Percentiles rank a stretch among this genome's conserved stretches.
These are phyloP conservation scores for Myrmecobius fasciatus DNA, from an alignment of 2,113 vertebrate species.

Conservation along the genomic window DNA sequence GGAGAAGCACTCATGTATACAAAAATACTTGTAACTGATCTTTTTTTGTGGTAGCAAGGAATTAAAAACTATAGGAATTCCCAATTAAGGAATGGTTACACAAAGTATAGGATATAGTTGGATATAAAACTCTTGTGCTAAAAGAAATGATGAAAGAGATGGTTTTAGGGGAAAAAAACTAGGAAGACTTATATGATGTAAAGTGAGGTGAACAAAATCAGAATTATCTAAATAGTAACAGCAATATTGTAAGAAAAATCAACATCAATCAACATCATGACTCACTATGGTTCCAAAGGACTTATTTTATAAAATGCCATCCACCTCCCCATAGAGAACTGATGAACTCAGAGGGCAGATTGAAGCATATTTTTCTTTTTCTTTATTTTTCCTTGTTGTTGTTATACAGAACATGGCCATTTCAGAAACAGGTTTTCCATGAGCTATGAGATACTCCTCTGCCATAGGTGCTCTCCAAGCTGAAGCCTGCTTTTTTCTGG, in stretches of 20 bases:
- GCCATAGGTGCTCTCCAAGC: not conserved
- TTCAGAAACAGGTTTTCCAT: not conserved
- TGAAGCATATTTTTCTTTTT: not conserved
- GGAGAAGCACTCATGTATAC: not conserved
- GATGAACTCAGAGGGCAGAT: not conserved
- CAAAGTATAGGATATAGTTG: not conserved
- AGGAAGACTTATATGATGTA: not conserved
- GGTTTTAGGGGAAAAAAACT: not conserved
- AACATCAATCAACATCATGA: not conserved
- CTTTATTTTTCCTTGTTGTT: not conserved
- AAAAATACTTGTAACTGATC: not conserved
- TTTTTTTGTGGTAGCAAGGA: too few relatives aligned
- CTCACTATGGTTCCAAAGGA: not conserved
- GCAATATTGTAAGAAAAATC: not conserved
- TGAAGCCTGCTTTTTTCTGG: not conserved
- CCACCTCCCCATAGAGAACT: not conserved
- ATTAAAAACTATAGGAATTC: not conserved
- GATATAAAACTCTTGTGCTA: not conserved
- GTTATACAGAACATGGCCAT: not conserved
- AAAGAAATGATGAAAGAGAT: not conserved
- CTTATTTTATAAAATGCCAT: not conserved
- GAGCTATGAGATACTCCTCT: not conserved
- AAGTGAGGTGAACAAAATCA: not conserved
- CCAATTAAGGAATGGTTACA: not conserved
- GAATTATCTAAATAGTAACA: not conserved